phyloP scores from a whole-genome alignment of 35 echinoderm and acorn worm genomes.

The Antedon bifida region DNA sequence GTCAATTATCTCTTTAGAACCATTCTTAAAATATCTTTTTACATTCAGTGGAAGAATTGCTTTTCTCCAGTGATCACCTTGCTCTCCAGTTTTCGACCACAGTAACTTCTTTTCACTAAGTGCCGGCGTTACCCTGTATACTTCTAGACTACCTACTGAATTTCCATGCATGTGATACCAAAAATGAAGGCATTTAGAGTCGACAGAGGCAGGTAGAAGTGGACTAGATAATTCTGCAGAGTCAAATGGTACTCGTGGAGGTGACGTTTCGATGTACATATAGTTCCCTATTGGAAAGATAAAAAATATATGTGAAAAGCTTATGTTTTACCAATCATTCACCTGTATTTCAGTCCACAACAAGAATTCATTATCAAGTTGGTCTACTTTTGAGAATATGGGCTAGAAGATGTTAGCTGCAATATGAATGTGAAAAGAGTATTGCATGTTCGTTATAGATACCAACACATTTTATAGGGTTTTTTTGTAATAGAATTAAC shows the following conservation, averaged over 20 bases:
- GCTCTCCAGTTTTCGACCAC: not conserved
- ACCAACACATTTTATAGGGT: too few species aligned
- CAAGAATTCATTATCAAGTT: too few species aligned
- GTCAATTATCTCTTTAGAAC: not conserved
- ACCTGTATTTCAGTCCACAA: too few species aligned
- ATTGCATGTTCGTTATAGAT: too few species aligned
- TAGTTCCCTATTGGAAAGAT: not conserved
- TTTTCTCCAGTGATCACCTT: not conserved
- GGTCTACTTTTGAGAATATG: too few species aligned
- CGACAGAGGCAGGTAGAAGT: not conserved
- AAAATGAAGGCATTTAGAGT: not conserved
- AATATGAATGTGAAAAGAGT: too few species aligned
- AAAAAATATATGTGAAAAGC: too few species aligned
- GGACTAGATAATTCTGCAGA: not conserved
- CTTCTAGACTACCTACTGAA: not conserved
- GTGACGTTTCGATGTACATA: not conserved
- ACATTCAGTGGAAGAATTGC: not conserved
- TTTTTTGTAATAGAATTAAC: too few species aligned
- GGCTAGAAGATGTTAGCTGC: too few species aligned
- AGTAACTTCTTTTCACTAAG: not conserved
- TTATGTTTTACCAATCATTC: too few species aligned
- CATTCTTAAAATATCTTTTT: not conserved
- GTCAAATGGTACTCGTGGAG: not conserved
- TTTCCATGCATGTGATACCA: constrained; percentile 8
- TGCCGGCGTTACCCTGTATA: not conserved